Evolutionary conservation across 2,113 vertebrate species (phyloP).

Genomic region (Halcyon malimbica): DNA sequence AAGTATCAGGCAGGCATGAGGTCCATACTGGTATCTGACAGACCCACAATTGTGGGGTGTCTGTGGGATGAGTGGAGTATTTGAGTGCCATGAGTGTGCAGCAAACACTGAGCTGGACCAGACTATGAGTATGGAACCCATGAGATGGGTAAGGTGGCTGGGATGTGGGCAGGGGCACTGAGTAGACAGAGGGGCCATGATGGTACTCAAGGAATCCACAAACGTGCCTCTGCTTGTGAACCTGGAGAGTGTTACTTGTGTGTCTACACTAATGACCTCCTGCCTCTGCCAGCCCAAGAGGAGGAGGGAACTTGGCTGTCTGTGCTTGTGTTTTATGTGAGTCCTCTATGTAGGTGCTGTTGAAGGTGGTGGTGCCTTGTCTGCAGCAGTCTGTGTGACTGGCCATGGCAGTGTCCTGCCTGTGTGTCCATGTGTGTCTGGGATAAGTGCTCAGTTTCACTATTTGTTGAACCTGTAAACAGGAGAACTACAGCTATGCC

Average conservation of each 20-base stretch:
- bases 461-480: not conserved
- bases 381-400: not conserved
- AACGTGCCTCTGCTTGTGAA: not conserved
- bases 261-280: not conserved
- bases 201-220: not conserved
- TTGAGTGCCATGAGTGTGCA: no score
- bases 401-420: not conserved
- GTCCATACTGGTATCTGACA: no score
- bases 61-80: not conserved
- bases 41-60: no score
- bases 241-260: not conserved
- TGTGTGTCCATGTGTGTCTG: not conserved
- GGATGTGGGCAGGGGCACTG: not conserved
- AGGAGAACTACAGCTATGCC: accelerated
- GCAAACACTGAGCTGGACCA: not conserved
- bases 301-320: not conserved
- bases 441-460: no score
- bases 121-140: accelerated
- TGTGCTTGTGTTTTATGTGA: not conserved
- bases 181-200: not conserved
- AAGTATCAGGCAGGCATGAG: not conserved
- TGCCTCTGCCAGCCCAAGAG: not conserved
- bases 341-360: no score
- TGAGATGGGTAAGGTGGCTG: no score
- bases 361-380: not conserved